Evolutionary conservation across 2,888 invertebrate species (phyloP).

Genomic region (Corythucha ciliata): DNA sequence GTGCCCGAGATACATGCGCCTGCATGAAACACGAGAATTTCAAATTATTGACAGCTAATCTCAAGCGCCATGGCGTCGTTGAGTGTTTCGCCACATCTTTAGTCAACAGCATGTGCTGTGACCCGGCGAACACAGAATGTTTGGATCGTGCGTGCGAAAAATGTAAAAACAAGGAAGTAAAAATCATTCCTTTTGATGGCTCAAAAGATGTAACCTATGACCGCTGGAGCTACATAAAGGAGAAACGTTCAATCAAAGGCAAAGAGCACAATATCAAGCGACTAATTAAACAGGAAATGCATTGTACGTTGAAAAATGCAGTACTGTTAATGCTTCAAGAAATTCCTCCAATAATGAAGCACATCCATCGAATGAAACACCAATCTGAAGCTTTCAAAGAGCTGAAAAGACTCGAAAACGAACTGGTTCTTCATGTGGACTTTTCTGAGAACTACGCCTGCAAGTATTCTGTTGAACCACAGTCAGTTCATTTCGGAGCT

Average conservation of each 20-base stretch:
- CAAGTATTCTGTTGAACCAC: constrained; percentile 1
- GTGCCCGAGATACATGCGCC: constrained; percentile 1
- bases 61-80: not conserved
- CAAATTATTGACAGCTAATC: not conserved
- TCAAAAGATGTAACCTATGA: not conserved
- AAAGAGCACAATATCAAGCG: not conserved
- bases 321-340: too few relatives aligned
- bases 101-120: constrained; percentile 7
- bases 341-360: not conserved
- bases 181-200: constrained; percentile 9
- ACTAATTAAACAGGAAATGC: not conserved
- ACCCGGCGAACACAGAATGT: not conserved
- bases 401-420: not conserved
- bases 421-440: constrained; percentile 5
- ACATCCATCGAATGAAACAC: not conserved
- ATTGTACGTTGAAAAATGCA: not conserved
- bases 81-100: not conserved
- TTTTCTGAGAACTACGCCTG: constrained; percentile 10
- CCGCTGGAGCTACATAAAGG: not conserved
- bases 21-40: constrained; percentile 9
- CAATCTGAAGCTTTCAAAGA: not conserved
- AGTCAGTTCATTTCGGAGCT: constrained; percentile 8
- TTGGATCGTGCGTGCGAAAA: not conserved
- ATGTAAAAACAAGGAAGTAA: constrained; percentile 7
- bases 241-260: constrained; percentile 3